Evolutionary conservation across 2,888 invertebrate genomes (phyloP), one percentile per base, ranked within the genome.

Genomic region (Ischnus inquisitorius): DNA sequence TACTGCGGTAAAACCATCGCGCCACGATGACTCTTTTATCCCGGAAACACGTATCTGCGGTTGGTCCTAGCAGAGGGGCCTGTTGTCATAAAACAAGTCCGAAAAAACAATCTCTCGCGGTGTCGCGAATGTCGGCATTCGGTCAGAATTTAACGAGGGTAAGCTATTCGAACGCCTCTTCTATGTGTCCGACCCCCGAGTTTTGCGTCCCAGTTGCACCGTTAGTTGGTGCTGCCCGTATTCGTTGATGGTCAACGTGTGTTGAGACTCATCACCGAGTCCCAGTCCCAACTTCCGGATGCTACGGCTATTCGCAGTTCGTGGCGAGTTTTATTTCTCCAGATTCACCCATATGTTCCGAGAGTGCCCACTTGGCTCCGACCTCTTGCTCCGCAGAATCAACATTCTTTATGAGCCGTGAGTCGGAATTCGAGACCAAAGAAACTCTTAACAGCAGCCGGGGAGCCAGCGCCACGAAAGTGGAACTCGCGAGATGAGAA

Each of bases 401-500:
- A 64, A 48, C 48, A 19, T 48, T 34, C 48, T 75, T 64, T 39
- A 39, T 51, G 74, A 64, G 34, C 22, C 41, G 48, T 14, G 48
- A 46, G 39, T 51, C 8, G 16, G 8, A 8, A 0, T 64, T 10
- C 48, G 48, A 64, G 48, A 64, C 62, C 74, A 34, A 64, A 48
- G 64, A 75, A 74, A 46, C 46, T 75, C 74, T 75, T 39, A 75
- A 48, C 48, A 48, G 48, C 6, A 19, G 34, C 22, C 34, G 46
- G 43, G n/a, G 25, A 39, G 28, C 28, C 51, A n/a, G 74, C 48
- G 51, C 48, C 12, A 46, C 34, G 39, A 22, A 48, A 64, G 74
- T 75, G 74, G 64, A 25, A 22, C 51, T 75, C 64, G 64, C 5
- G 48, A 64, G 74, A 75, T 75, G 74, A 46, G 64, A 64, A 64